Conservation (phyloP, 2,797 vertebrate genomes). For the Rhinoraja longicauda region DNA sequence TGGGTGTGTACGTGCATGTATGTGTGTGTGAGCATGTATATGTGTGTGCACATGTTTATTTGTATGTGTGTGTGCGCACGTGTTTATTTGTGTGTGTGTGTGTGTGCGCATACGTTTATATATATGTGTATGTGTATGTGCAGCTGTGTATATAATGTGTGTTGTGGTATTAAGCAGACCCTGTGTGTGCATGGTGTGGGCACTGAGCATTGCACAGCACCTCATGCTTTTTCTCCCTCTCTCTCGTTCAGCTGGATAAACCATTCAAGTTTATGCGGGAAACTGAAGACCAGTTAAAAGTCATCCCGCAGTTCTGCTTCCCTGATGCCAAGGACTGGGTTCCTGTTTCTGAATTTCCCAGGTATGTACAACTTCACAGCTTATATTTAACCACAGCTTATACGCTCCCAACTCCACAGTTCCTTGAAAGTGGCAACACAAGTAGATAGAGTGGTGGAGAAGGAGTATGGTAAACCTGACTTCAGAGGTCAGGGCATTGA, state of each 20-base stretch:
- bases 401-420: too few relatives aligned
- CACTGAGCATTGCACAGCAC: neutral
- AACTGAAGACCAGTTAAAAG: slow-evolving; percentile 80
- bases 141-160: neutral
- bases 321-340: slow-evolving; percentile 80
- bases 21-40: neutral
- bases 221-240: slow-evolving; percentile 37
- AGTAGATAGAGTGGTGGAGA: too few relatives aligned
- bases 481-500: too few relatives aligned
- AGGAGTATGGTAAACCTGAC: too few relatives aligned
- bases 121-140: too few relatives aligned
- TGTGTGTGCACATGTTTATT: neutral
- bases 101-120: too few relatives aligned
- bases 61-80: neutral
- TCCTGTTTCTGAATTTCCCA: slow-evolving; percentile 71
- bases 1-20: too few relatives aligned
- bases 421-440: too few relatives aligned
- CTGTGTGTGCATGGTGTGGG: neutral
- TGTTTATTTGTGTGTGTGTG: too few relatives aligned
- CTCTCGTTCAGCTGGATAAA: slow-evolving; percentile 68
- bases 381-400: too few relatives aligned
- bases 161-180: neutral
- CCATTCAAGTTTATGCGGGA: slow-evolving; percentile 81
- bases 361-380: slow-evolving; percentile 51
- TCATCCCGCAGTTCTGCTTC: slow-evolving; percentile 85